These are phyloP conservation scores for Oxytorus armatus DNA, from an alignment of 2,888 invertebrate genomes.

Conservation along the genomic window DNA sequence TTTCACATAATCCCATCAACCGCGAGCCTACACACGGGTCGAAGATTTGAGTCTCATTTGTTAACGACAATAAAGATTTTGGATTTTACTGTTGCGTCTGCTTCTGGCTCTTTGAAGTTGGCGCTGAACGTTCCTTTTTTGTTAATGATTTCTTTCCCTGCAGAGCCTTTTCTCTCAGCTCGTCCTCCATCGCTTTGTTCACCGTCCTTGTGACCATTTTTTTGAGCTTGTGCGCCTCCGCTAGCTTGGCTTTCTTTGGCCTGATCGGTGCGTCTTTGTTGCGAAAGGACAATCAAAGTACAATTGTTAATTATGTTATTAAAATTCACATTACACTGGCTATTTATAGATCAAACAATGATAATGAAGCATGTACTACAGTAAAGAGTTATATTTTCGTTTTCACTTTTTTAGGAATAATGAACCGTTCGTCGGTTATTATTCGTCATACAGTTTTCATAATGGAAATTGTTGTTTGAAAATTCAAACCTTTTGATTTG, in stretches of 20 bases:
- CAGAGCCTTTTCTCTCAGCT: conserved; percentile 87
- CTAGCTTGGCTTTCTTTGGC: conserved; percentile 87
- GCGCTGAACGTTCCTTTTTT: conserved; percentile 84
- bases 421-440: no score
- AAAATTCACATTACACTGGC: no score
- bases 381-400: no score
- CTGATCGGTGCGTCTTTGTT: conserved; percentile 88
- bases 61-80: neutral
- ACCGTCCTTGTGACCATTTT: conserved; percentile 89
- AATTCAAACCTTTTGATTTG: no score
- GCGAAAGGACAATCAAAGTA: conserved; percentile 12
- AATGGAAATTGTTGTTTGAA: no score
- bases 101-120: conserved; percentile 22
- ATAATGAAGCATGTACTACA: no score
- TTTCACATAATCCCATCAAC: neutral
- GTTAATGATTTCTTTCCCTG: conserved; percentile 85
- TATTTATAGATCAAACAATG: no score
- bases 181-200: conserved; percentile 89
- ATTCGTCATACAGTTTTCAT: no score
- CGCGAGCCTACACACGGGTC: neutral
- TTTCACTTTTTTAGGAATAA: no score
- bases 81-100: conserved; percentile 50
- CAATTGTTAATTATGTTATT: neutral
- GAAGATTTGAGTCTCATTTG: no score
- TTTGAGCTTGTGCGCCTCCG: conserved; percentile 88